Evolutionary conservation across 2,113 vertebrate genomes (phyloP).

Genomic region (Eulemur rufifrons): DNA sequence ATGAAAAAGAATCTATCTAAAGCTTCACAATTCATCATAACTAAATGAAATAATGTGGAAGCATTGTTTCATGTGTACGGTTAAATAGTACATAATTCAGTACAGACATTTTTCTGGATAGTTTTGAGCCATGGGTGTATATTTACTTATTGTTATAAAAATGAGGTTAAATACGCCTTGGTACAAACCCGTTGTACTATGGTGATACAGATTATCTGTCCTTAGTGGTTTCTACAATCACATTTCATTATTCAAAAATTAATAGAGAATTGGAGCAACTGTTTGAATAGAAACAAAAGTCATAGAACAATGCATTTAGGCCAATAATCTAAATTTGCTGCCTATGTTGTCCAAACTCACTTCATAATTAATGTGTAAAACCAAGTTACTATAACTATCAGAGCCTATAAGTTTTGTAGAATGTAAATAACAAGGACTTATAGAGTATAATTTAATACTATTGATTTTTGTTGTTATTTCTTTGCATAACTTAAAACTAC

Average conservation of each 20-base stretch:
- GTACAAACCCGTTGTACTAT: neutral
- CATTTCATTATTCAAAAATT: constrained; percentile 39
- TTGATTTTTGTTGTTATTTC: neutral
- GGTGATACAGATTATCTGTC: neutral
- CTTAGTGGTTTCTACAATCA: neutral
- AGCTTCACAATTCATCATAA: neutral
- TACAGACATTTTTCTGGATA: neutral
- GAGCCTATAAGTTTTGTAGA: neutral
- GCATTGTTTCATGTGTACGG: neutral
- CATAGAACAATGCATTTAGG: constrained; percentile 2
- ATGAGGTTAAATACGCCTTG: neutral
- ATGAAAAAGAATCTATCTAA: neutral
- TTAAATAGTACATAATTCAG: neutral
- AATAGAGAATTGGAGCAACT: constrained; percentile 26
- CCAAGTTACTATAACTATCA: constrained; percentile 1
- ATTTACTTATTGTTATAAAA: neutral
- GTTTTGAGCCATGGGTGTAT: neutral
- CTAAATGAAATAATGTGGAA: neutral
- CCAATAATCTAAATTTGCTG: neutral
- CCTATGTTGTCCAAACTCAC: neutral
- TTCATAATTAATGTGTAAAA: constrained; percentile 14
- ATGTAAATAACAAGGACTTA: neutral
- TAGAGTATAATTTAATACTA: neutral
- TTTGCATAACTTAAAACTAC: constrained; percentile 28
- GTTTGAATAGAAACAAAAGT: constrained; percentile 36